These are phyloP conservation scores for Falco berigora DNA, from an alignment of 2,797 vertebrate genomes.

Conservation along the genomic window DNA sequence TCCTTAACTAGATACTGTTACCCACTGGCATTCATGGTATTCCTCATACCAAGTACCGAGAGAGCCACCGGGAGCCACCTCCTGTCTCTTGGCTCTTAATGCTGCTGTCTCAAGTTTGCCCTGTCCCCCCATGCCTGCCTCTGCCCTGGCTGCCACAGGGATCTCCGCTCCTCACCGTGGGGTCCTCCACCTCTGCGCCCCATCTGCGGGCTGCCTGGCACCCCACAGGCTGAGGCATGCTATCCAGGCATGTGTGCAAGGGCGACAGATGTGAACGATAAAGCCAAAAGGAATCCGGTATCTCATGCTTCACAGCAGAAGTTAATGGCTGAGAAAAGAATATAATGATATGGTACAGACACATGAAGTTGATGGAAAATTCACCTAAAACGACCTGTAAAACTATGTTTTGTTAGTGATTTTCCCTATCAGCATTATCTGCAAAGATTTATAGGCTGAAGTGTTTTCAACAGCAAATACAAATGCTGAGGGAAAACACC, in stretches of 20 bases:
- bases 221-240: accelerated
- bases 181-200: not conserved
- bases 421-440: not conserved
- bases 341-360: not conserved
- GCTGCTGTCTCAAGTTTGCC: not conserved
- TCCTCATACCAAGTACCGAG: not conserved
- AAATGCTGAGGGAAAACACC: not conserved
- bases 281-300: not conserved
- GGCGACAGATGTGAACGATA: not conserved
- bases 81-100: not conserved
- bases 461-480: not conserved
- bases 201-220: not conserved
- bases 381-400: slow-evolving; percentile 12
- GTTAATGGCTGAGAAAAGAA: not conserved
- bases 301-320: not conserved
- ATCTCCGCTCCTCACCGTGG: accelerated
- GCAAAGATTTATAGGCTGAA: not conserved
- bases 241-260: accelerated
- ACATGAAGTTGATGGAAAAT: not conserved
- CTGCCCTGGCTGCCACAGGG: not conserved
- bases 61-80: not conserved
- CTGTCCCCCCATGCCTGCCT: not conserved
- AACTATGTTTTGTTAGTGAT: not conserved
- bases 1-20: not conserved
- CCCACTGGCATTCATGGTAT: not conserved